Conservation (phyloP, 30 jellyfish, hydroid and myxozoan genomes). For the Haliclystus octoradiatus region DNA sequence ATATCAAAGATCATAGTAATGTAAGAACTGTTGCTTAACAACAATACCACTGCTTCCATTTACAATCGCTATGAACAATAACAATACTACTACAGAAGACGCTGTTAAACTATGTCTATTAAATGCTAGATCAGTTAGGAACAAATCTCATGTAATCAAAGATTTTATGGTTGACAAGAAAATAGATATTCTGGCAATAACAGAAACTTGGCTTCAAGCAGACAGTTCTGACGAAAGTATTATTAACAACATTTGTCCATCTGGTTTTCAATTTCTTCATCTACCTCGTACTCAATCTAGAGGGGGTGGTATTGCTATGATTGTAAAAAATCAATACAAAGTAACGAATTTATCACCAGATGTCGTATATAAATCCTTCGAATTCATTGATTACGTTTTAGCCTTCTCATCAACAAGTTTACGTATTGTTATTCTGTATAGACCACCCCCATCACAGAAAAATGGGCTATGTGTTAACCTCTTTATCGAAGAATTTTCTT, state of each 20-base stretch:
- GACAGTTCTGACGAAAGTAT: background rate
- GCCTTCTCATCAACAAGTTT: background rate
- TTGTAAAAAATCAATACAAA: background rate
- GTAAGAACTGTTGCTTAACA: no score
- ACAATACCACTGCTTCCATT: no score
- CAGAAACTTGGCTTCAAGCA: background rate
- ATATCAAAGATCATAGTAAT: no score
- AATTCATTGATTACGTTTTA: background rate
- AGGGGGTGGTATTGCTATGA: background rate
- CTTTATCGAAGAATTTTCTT: no score
- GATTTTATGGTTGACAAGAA: background rate
- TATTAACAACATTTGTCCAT: no score
- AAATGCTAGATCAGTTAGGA: no score
- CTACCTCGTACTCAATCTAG: background rate
- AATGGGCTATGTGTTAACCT: no score
- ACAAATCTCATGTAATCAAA: background rate
- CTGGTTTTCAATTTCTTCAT: background rate
- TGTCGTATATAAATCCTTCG: background rate
- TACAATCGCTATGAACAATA: no score
- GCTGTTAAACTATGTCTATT: no score
- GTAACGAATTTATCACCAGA: background rate
- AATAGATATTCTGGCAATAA: background rate
- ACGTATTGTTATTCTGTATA: background rate
- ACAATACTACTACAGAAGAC: no score
- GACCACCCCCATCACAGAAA: no score